Percentiles rank a stretch among this genome's conserved stretches.
phyloP scores from a whole-genome alignment of 37 sponge, comb jelly and placozoan genomes.

The Aphrocallistes beatrix region DNA sequence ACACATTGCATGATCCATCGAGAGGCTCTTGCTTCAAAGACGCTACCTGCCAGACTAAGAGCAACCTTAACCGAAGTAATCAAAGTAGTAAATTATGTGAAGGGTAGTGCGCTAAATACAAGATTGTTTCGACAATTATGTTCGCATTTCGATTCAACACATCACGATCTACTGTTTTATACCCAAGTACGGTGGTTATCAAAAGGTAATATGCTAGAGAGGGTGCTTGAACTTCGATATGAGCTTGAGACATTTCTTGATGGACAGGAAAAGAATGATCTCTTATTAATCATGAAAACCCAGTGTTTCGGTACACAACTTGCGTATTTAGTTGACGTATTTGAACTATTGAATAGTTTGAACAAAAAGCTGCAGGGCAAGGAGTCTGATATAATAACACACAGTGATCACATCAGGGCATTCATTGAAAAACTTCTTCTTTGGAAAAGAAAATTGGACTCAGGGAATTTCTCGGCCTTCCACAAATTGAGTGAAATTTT shows the following conservation, averaged over 20 bases:
- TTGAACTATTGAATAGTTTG: not conserved
- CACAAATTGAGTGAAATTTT: constrained; percentile 20
- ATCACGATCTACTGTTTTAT: not conserved
- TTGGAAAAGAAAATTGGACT: constrained; percentile 18
- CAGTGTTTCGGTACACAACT: not conserved
- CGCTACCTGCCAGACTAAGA: constrained; percentile 14
- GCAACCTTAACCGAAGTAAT: constrained; percentile 17
- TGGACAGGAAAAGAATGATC: constrained; percentile 16
- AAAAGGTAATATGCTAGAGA: constrained; percentile 12
- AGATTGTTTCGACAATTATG: not conserved
- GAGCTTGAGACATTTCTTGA: constrained; percentile 13
- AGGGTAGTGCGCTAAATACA: constrained; percentile 10
- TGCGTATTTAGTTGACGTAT: constrained; percentile 4
- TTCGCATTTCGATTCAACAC: constrained; percentile 17
- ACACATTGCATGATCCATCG: constrained; percentile 17
- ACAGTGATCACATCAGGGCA: constrained; percentile 17
- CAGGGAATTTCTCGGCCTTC: not conserved
- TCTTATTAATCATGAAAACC: constrained; percentile 1
- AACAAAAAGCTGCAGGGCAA: not conserved
- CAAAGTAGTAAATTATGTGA: constrained; percentile 16
- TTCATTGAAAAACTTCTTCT: constrained; percentile 16
- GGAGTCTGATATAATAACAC: constrained; percentile 12
- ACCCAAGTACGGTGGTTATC: constrained; percentile 11
- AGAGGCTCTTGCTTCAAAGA: constrained; percentile 19
- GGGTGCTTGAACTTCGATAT: not conserved